Evolutionary conservation across 2,113 vertebrate genomes (phyloP), one percentile per base, ranked within the genome.

Genomic region (Myotis brandtii): DNA sequence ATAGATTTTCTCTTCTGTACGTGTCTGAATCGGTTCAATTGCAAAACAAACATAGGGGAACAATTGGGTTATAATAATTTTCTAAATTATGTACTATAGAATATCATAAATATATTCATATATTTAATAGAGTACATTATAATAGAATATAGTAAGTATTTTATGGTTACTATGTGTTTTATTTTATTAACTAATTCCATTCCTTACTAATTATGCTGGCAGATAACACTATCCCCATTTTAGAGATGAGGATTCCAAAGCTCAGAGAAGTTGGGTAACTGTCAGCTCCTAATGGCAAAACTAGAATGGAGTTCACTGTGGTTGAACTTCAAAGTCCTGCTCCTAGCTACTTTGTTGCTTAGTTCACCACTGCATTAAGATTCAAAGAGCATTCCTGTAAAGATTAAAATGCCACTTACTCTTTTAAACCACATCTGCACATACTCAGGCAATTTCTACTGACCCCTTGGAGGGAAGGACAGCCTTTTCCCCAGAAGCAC

Each of bases 331-430:
- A 86, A 80, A 93, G n/a, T 32, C 12, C 52, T 9, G 7, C 40
- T 91, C 48, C 81, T 91, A 86, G 84, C 50, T 89, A 34, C 66
- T 93, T 40, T 27, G 25, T 20, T 94, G 52, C 34, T 93, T 92
- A 76, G 80, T 73, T 95, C 34, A 90, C 48, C 12, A n/a, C 18
- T 13, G 17, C 25, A 84, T 84, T 96, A 67, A 66, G 87, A 93
- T 87, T 95, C 67, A 87, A 77, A 88, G 67, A 83, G 94, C 72
- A 77, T 85, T 89, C 69, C 34, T 70, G 23, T 76, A 89, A 77
- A 94, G 66, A 95, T 79, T 92, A 95, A 75, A 85, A 75, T 70
- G 34, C 6, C 70, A 70, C 52, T 77, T 32, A 77, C 12, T 82
- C 77, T 76, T 94, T 92, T 91, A 85, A 84, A 76, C 17, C 75